phyloP scores from a whole-genome alignment of 2,888 invertebrate genomes.

The Cheilosia grossa region DNA sequence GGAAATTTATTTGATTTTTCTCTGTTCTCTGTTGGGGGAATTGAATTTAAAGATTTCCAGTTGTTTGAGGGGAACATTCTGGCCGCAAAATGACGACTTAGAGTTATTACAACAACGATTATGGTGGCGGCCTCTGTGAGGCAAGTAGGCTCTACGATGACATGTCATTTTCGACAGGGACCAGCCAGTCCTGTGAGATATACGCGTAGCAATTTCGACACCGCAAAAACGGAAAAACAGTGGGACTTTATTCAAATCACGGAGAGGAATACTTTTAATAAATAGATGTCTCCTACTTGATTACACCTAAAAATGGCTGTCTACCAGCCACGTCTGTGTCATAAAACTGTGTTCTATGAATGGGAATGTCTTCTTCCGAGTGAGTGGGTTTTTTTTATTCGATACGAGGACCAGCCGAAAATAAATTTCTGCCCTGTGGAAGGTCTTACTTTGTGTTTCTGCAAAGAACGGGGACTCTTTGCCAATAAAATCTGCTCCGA shows the following conservation, averaged over 20 bases:
- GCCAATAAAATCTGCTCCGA: slow-evolving; percentile 9
- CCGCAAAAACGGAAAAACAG: neutral
- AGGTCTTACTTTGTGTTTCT: slow-evolving; percentile 10
- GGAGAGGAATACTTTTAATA: neutral
- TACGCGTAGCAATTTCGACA: neutral
- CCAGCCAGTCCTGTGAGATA: neutral
- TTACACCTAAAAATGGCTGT: slow-evolving; percentile 12
- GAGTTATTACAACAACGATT: too few relatives aligned
- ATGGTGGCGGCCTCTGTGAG: too few relatives aligned
- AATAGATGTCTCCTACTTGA: slow-evolving; percentile 22
- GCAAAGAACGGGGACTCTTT: slow-evolving; percentile 9
- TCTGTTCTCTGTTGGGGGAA: neutral
- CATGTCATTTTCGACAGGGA: too few relatives aligned
- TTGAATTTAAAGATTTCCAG: slow-evolving; percentile 9
- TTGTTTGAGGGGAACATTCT: neutral
- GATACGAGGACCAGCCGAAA: neutral
- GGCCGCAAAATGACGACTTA: too few relatives aligned
- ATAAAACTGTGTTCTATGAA: slow-evolving; percentile 15
- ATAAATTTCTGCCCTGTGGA: slow-evolving; percentile 6
- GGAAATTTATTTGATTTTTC: slow-evolving; percentile 21
- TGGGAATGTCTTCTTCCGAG: slow-evolving; percentile 1
- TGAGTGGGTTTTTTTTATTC: slow-evolving; percentile 2
- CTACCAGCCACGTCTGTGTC: slow-evolving; percentile 42
- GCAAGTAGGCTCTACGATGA: too few relatives aligned
- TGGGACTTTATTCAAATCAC: slow-evolving; percentile 35